phyloP scores from a whole-genome alignment of 2,888 invertebrate genomes.

The Dasypogon diadema region DNA sequence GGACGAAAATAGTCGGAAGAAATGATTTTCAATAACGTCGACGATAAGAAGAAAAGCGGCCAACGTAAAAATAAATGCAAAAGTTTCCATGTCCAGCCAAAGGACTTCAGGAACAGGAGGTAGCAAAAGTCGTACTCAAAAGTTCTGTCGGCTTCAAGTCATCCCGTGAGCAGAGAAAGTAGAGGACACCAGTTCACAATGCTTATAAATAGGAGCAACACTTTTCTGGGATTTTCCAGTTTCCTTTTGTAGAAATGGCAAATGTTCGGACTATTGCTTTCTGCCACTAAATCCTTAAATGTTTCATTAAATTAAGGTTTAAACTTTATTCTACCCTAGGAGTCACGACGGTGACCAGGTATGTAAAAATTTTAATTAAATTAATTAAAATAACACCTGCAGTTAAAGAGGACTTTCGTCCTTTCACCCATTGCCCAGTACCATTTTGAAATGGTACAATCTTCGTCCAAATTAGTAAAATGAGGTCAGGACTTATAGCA shows the following conservation, averaged over 20 bases:
- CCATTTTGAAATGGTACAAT: not conserved
- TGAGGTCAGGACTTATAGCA: too few relatives aligned
- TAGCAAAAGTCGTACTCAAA: slow-evolving; percentile 13
- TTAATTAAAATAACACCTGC: slow-evolving; percentile 42
- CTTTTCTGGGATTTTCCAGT: not conserved
- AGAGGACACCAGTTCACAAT: slow-evolving; percentile 10
- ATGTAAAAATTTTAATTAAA: slow-evolving; percentile 44
- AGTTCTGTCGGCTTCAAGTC: not conserved
- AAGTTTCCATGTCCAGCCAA: slow-evolving; percentile 27
- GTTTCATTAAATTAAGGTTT: slow-evolving; percentile 42
- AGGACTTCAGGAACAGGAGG: not conserved
- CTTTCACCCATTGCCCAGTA: not conserved
- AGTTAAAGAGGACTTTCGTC: not conserved
- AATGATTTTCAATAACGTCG: slow-evolving; percentile 42
- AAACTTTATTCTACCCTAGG: slow-evolving; percentile 5
- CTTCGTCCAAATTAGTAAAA: too few relatives aligned
- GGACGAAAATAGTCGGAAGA: not conserved
- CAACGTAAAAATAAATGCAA: slow-evolving; percentile 38
- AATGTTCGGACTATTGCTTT: not conserved
- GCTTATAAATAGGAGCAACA: slow-evolving; percentile 12
- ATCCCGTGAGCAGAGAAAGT: not conserved
- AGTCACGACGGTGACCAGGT: not conserved
- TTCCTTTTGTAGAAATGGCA: slow-evolving; percentile 6
- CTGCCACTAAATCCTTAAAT: slow-evolving; percentile 29
- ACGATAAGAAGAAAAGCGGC: slow-evolving; percentile 18